These are phyloP conservation scores for Hirundo rustica DNA, from an alignment of 2,797 vertebrate genomes.

Conservation along the genomic window DNA sequence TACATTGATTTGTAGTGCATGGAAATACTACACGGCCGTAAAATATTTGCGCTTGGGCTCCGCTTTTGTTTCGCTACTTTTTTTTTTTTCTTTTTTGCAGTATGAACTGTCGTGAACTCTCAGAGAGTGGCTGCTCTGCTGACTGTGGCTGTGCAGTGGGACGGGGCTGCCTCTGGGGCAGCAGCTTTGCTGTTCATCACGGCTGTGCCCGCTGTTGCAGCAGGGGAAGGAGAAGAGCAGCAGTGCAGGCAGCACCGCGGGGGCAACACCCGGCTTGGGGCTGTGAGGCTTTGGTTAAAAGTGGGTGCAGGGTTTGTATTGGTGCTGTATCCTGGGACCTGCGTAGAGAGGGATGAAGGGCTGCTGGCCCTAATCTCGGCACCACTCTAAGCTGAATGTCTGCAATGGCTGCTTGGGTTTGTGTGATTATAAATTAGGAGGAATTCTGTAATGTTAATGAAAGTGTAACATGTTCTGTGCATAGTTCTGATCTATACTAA, in stretches of 20 bases:
- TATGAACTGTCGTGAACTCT: slow-evolving; percentile 39
- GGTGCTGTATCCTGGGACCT: not conserved
- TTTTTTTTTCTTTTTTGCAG: not conserved
- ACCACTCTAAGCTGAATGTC: not conserved
- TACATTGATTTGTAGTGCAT: slow-evolving; percentile 65
- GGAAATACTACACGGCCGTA: slow-evolving; percentile 32
- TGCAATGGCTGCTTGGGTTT: not conserved
- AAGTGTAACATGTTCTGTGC: not conserved
- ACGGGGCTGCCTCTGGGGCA: not conserved
- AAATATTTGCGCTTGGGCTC: slow-evolving; percentile 50
- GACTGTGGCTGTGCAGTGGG: not conserved
- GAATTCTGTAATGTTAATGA: not conserved
- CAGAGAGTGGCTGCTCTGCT: not conserved
- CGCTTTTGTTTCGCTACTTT: slow-evolving; percentile 34
- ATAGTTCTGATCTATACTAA: not conserved
- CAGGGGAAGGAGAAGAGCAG: not conserved
- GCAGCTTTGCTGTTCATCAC: not conserved
- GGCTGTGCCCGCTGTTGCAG: not conserved
- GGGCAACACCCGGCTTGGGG: not conserved
- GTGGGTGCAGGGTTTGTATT: not conserved
- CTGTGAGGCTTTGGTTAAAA: not conserved
- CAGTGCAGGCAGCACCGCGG: fast-evolving
- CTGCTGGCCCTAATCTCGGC: not conserved
- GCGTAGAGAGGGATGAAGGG: not conserved
- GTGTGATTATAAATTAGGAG: not conserved